Evolutionary conservation across 2,113 vertebrate species (phyloP).

Genomic region (Phoxinus phoxinus): DNA sequence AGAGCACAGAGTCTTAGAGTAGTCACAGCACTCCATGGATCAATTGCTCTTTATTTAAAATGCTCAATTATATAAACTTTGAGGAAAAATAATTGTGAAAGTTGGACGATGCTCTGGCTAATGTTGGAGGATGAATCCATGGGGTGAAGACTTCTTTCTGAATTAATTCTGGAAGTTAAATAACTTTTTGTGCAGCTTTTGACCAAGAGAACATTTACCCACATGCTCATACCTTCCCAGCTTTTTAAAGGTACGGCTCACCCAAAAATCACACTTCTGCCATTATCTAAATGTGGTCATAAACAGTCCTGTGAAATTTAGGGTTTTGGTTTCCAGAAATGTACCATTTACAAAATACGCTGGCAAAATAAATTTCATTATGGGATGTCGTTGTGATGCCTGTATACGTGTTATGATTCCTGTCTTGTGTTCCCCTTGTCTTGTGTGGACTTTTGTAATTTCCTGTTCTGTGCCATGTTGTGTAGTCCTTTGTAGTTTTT

Average conservation of each 20-base stretch:
- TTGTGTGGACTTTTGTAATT: too few relatives aligned
- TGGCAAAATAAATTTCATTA: too few relatives aligned
- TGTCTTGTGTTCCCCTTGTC: too few relatives aligned
- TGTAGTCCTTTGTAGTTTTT: too few relatives aligned
- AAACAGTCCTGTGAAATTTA: too few relatives aligned
- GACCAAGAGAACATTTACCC: not conserved
- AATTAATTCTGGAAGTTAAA: not conserved
- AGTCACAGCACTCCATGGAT: slow-evolving; percentile 39
- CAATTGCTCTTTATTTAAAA: slow-evolving; percentile 54
- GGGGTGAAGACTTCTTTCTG: not conserved
- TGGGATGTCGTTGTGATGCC: too few relatives aligned
- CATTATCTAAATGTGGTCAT: not conserved
- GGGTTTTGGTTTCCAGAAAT: too few relatives aligned
- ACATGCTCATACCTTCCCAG: not conserved
- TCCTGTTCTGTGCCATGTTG: too few relatives aligned
- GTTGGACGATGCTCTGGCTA: not conserved
- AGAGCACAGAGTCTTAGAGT: slow-evolving; percentile 6
- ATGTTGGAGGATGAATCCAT: not conserved
- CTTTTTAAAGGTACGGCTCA: not conserved
- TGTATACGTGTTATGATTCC: too few relatives aligned
- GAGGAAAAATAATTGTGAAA: slow-evolving; percentile 26
- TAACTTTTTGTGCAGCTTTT: not conserved
- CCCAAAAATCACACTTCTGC: not conserved
- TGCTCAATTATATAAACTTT: slow-evolving; percentile 51
- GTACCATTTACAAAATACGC: too few relatives aligned